Evolutionary conservation across 1,140 invertebrate species (phyloP), one percentile per base, ranked within the genome.

Genomic region (Bombus waltoni): DNA sequence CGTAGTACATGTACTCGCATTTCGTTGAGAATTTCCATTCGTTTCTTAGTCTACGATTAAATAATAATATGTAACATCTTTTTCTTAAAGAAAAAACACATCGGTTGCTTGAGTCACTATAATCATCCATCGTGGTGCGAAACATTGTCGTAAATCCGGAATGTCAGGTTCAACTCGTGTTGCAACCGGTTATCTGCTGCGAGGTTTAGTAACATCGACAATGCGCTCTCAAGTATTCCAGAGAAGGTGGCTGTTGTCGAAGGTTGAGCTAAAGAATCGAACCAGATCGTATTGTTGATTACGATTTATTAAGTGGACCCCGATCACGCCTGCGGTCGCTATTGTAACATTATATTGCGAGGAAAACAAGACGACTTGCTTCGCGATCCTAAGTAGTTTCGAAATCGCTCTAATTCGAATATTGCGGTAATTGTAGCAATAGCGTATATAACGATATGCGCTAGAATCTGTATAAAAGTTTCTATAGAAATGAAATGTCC

Each of bases 121-220:
- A 38, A 65, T 70, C 9, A 65, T 38, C 73, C 8, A 32, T 35
- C 18, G 38, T 11, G n/a, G 3, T 32, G 22, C 22, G 32, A 47
- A 62, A 47, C 18, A 35, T 71, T 32, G 38, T 82, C 4, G 47
- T 53, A 53, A 53, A 65, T 73, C 73, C 38, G n/a, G 47, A 66
- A 86, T 83, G 47, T 70, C 74, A 78, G 65, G 44, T 83, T 78
- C 74, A 53, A 70, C 74, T 15, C 9, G 42, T 70, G 44, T 77
- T 78, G 38, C 65, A 70, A 70, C 47, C 65, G 47, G 47, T 83
- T 78, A 42, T 68, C n/a, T 65, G 57, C 32, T 57, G 25, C 59
- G 9, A 38, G 57, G 15, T 38, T 70, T 70, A 40, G 44, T 70
- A 80, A 80, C 35, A 53, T 70, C 65, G 44, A 53, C 32, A 44